These are phyloP conservation scores for Salvelinus namaycush DNA, from an alignment of 2,113 vertebrate species.

Conservation along the genomic window DNA sequence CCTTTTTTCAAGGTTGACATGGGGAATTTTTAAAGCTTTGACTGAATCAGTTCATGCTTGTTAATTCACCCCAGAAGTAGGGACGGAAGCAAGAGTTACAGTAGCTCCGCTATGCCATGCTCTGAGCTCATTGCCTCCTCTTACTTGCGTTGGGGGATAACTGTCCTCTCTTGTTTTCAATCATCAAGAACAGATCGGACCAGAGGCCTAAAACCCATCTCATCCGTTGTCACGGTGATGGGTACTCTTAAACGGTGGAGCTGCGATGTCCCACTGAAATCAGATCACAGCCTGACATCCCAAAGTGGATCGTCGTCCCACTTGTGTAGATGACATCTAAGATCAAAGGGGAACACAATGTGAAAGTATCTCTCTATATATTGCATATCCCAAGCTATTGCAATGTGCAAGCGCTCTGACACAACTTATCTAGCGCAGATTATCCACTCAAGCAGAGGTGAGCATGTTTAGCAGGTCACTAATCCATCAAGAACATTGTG, in stretches of 20 bases:
- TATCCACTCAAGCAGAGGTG: no score
- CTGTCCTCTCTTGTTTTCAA: background rate
- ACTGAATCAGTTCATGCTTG: no score
- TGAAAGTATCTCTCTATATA: no score
- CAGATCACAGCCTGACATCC: conserved; percentile 22
- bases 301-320: conserved; percentile 10
- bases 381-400: background rate
- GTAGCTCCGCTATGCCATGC: no score
- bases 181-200: background rate
- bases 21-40: no score
- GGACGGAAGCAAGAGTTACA: no score
- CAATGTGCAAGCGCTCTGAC: no score
- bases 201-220: background rate
- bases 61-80: no score
- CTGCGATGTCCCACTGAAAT: conserved; percentile 24
- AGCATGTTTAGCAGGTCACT: background rate
- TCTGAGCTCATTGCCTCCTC: no score
- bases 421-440: no score
- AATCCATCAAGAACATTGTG: conserved; percentile 8
- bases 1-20: no score
- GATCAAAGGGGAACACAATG: background rate
- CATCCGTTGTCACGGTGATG: conserved; percentile 31
- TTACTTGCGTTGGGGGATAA: no score
- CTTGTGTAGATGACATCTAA: background rate
- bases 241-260: conserved; percentile 4